A percentile compares a stretch with the other conserved stretches of the same genome.
These are phyloP conservation scores for Etheostoma perlongum DNA, from an alignment of 2,797 vertebrate genomes.

Conservation along the genomic window DNA sequence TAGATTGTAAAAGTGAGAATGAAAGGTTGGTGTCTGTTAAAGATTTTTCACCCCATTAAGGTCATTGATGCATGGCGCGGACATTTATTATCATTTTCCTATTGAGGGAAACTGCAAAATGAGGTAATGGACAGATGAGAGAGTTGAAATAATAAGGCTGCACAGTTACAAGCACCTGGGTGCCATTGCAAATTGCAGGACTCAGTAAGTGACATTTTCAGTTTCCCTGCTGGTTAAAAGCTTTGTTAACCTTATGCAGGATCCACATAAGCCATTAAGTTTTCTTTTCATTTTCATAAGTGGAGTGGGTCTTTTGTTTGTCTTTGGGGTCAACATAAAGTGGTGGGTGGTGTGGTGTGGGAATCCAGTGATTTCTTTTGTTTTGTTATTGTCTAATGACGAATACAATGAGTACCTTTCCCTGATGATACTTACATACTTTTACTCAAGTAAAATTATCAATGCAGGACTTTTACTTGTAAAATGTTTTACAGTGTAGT, in stretches of 20 bases:
- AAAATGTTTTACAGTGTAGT: too few relatives aligned
- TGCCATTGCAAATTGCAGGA: not conserved
- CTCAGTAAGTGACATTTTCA: not conserved
- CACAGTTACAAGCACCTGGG: not conserved
- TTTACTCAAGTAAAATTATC: too few relatives aligned
- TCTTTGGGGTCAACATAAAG: not conserved
- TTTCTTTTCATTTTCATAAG: not conserved
- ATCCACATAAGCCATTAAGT: not conserved
- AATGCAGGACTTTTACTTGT: too few relatives aligned
- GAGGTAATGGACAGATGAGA: not conserved
- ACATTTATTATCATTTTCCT: not conserved
- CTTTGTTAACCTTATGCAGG: not conserved
- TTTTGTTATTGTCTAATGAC: too few relatives aligned
- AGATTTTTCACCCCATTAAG: not conserved
- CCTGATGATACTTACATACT: too few relatives aligned
- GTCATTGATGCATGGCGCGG: not conserved
- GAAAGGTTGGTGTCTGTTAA: constrained; percentile 5
- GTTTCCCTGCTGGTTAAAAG: not conserved
- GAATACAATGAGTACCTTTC: too few relatives aligned
- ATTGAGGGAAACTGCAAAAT: constrained; percentile 13
- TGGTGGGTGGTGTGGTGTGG: too few relatives aligned
- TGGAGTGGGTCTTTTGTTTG: not conserved
- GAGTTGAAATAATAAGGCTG: not conserved
- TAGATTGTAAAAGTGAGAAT: constrained; percentile 13
- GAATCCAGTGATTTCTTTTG: too few relatives aligned